Evolutionary conservation across 2,113 vertebrate species (phyloP).

Genomic region (Shinisaurus crocodilurus): DNA sequence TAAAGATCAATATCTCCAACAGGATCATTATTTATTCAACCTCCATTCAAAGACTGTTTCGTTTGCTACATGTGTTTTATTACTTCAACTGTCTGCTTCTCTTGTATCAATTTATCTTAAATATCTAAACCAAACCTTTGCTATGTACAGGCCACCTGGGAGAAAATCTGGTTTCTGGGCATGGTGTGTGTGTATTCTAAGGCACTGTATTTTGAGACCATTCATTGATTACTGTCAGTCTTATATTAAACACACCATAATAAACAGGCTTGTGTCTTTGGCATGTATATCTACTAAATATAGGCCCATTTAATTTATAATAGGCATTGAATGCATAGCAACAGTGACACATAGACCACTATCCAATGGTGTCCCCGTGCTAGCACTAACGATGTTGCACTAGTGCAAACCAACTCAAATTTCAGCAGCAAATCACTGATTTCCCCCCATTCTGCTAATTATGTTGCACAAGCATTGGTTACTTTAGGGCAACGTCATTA

Average conservation of each 20-base stretch:
- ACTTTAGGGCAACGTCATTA: too few species aligned
- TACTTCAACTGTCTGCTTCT: neutral
- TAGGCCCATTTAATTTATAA: neutral
- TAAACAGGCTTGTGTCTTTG: neutral
- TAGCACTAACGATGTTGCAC: too few species aligned
- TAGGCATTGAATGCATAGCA: neutral
- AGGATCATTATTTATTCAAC: slow-evolving; percentile 21
- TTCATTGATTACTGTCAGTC: neutral
- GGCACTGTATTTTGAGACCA: neutral
- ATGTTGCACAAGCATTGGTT: too few species aligned
- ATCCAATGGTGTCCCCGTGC: too few species aligned
- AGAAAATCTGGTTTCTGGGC: neutral
- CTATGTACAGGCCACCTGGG: neutral
- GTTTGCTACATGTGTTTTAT: neutral
- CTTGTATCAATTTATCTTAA: slow-evolving; percentile 7
- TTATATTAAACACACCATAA: neutral
- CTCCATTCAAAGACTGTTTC: neutral
- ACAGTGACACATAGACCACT: neutral
- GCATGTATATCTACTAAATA: neutral
- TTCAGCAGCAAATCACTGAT: too few species aligned
- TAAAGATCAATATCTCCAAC: neutral
- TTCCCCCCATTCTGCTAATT: too few species aligned
- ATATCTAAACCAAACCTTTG: neutral
- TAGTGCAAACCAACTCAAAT: too few species aligned
- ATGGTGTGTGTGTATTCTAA: neutral